phyloP scores from a whole-genome alignment of 2,888 invertebrate genomes.

The Nemurella pictetii region DNA sequence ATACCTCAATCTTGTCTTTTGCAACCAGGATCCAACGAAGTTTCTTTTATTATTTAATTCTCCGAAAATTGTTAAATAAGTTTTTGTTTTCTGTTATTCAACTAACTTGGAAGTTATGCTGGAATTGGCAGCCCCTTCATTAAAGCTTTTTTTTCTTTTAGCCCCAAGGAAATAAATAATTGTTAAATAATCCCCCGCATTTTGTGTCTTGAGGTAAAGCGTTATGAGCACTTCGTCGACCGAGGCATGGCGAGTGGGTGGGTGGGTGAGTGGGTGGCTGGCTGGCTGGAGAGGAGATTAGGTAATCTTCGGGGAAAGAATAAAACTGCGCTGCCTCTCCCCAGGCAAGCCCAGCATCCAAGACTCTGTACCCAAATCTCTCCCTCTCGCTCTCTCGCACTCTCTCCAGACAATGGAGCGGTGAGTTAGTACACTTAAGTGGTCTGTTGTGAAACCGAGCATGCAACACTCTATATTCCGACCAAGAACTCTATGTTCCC shows the following conservation, averaged over 20 bases:
- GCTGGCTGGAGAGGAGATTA: neutral
- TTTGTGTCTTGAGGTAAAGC: neutral
- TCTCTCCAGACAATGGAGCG: conserved; percentile 35
- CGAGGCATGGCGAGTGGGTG: neutral
- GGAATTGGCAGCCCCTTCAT: neutral
- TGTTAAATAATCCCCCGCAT: neutral
- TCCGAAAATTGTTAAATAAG: neutral
- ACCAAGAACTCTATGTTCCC: conserved; percentile 17
- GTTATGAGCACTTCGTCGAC: neutral
- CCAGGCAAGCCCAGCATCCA: neutral
- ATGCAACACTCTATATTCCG: conserved; percentile 30
- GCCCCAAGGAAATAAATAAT: neutral
- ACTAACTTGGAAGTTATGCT: neutral
- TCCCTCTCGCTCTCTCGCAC: neutral
- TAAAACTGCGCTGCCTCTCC: neutral
- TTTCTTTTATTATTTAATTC: neutral
- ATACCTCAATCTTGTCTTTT: neutral
- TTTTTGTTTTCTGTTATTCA: neutral
- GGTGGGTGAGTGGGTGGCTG: neutral
- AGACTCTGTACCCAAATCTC: neutral
- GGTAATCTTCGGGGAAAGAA: neutral
- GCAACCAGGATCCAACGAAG: neutral
- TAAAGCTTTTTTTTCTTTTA: neutral
- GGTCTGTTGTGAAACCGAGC: conserved; percentile 36
- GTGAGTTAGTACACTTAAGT: conserved; percentile 40